Evolutionary conservation across 2,113 vertebrate species (phyloP), one percentile per base, ranked within the genome.

Genomic region (human): DNA sequence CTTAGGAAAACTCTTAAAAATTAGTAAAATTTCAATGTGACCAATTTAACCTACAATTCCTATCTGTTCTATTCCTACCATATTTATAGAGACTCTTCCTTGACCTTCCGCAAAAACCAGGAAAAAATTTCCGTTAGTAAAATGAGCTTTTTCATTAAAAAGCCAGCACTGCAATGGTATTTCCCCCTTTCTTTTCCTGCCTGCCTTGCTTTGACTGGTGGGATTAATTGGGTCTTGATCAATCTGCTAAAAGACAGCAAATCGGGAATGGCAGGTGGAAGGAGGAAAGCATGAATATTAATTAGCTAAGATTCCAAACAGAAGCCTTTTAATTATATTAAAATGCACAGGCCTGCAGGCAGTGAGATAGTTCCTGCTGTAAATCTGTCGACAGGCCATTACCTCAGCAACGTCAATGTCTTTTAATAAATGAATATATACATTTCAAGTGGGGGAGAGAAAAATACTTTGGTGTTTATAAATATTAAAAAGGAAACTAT

Each of bases 281-380:
- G 87, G 96, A 98, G 93, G 83, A 96, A 97, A 97, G 40, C 90
- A 98, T 98, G 98, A 99, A 98, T 98, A 98, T 98, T 98, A 98
- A 99, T 98, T 98, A 98, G 97, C 59, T 90, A 91, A 22, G 95
- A 98, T 98, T 98, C 98, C 98, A 98, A 98, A 98, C 98, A 98
- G 98, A 98, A 97, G 97, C 81, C 97, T 98, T 97, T 98, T 99
- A 98, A 98, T 98, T 98, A 97, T 97, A 97, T 98, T 98, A 98
- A 97, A 96, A 97, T 76, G 75, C 0, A 6, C 75, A 97, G 96
- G 95, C 97, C 98, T 11, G 1, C 93, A 98, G 98, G 98, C 98
- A 98, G 94, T 92, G 96, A 98, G 97, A 98, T 97, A 97, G 95
- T 98, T 98, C 97, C 98, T 98, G 97, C 98, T 93, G 90, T 95